Evolutionary conservation across 2,797 vertebrate genomes (phyloP).

Genomic region (Podarcis siculus): DNA sequence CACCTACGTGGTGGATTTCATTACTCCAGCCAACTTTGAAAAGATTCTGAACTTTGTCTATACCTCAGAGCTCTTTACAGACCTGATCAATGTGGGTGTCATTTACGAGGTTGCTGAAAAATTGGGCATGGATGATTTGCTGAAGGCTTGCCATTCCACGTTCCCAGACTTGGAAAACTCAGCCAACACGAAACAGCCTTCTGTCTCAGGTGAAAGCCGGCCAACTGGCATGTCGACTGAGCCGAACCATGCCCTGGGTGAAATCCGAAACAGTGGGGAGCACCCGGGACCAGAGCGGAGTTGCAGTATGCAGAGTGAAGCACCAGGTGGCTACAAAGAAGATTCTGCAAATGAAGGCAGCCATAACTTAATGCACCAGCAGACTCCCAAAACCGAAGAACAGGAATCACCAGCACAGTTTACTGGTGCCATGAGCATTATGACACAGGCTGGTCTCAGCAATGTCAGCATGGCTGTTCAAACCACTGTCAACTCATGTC

Average conservation of each 20-base stretch:
- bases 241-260: slow-evolving; percentile 68
- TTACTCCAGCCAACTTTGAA: slow-evolving; percentile 93
- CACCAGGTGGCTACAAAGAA: slow-evolving; percentile 73
- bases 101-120: slow-evolving; percentile 94
- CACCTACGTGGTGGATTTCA: slow-evolving; percentile 91
- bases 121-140: slow-evolving; percentile 89
- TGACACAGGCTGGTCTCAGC: slow-evolving; percentile 67
- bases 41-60: slow-evolving; percentile 96
- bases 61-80: slow-evolving; percentile 92
- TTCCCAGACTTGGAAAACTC: slow-evolving; percentile 93
- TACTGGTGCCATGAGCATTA: background rate
- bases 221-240: slow-evolving; percentile 72
- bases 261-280: slow-evolving; percentile 61
- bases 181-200: slow-evolving; percentile 75
- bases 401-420: slow-evolving; percentile 68
- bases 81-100: slow-evolving; percentile 94
- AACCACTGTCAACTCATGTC: slow-evolving; percentile 69
- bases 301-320: slow-evolving; percentile 78
- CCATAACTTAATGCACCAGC: slow-evolving; percentile 65
- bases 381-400: slow-evolving; percentile 86
- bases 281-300: slow-evolving; percentile 74
- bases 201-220: slow-evolving; percentile 62
- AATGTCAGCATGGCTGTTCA: slow-evolving; percentile 53
- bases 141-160: slow-evolving; percentile 90
- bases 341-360: slow-evolving; percentile 64